phyloP scores from a whole-genome alignment of 2,113 vertebrate genomes.

The Hypocryptadius cinnamomeus region DNA sequence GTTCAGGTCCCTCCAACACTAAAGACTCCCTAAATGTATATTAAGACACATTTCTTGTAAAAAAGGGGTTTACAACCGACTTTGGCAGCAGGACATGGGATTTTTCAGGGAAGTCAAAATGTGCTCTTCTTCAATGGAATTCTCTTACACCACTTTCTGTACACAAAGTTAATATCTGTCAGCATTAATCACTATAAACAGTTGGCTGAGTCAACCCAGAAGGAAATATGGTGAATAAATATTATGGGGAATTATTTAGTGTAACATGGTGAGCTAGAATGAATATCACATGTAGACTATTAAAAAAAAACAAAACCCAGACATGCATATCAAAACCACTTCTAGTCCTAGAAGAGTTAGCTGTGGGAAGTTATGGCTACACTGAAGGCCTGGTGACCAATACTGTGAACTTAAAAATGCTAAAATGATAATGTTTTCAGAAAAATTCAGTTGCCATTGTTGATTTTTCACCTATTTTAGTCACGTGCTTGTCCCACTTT shows the following conservation, averaged over 20 bases:
- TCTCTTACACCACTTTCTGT: not conserved
- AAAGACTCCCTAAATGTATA: not conserved
- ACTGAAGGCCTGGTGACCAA: not conserved
- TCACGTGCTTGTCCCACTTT: not conserved
- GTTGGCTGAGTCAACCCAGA: not conserved
- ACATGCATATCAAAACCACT: not conserved
- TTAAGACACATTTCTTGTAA: not conserved
- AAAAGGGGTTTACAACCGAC: not conserved
- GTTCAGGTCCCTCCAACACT: not conserved
- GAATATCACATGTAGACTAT: not conserved
- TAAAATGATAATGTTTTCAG: not conserved
- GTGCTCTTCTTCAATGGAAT: not conserved
- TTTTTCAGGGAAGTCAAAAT: not conserved
- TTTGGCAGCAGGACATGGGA: not conserved
- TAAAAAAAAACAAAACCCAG: not conserved
- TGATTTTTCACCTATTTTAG: not conserved
- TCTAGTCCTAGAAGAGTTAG: not conserved
- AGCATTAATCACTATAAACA: not conserved
- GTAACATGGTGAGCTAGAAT: not conserved
- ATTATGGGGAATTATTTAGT: not conserved
- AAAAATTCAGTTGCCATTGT: not conserved
- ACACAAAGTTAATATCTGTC: not conserved
- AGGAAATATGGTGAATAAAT: not conserved
- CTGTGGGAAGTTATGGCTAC: not conserved
- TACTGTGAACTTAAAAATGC: not conserved